Evolutionary conservation across 1,140 invertebrate genomes (phyloP), one percentile per base, ranked within the genome.

Genomic region (Drosophila athabasca): DNA sequence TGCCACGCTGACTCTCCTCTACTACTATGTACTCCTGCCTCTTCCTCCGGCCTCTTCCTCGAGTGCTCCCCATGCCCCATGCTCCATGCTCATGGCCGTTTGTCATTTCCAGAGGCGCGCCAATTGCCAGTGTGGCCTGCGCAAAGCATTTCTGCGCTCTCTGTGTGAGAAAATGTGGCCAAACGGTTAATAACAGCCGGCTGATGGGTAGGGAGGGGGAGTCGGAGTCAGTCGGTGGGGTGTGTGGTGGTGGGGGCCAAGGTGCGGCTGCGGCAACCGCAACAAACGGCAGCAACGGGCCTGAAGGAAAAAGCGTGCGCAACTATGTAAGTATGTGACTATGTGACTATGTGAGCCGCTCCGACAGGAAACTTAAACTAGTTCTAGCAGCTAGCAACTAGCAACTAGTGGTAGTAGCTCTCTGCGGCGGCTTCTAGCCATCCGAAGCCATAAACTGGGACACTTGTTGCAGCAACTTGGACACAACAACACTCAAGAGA

Each of bases 161-260:
- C 67, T 70, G 75, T 85, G 77, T 88, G 83, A 88, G 83, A 87
- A 88, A 79, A 87, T 88, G 79, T 76, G 73, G 83, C 83, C 83
- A 79, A 75, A 87, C 83, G 75, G 67, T 75, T 88, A 79, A 79
- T 88, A 53, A 57, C 69, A 73, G 39, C 41, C 44, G 70, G 62
- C 51, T 72, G 39, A 58, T 44, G 17, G 13, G 41, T 51, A 13
- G 19, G 29, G 31, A 48, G 55, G 44, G 44, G 44, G 53, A 57
- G 54, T 15, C 19, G 13, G 17, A 50, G 43, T 48, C 39, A 17
- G 29, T 35, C 26, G 41, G 3, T n/a, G 54, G 54, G 62, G 46
- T 39, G 35, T 9, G 31, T 7, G 8, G 31, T 39, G 45, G 68
- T 45, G 24, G 39, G 55, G 22, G 44, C 44, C 68, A 73, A 81